phyloP scores from a whole-genome alignment of 2,888 invertebrate genomes.

The Ferdinandea cuprea region DNA sequence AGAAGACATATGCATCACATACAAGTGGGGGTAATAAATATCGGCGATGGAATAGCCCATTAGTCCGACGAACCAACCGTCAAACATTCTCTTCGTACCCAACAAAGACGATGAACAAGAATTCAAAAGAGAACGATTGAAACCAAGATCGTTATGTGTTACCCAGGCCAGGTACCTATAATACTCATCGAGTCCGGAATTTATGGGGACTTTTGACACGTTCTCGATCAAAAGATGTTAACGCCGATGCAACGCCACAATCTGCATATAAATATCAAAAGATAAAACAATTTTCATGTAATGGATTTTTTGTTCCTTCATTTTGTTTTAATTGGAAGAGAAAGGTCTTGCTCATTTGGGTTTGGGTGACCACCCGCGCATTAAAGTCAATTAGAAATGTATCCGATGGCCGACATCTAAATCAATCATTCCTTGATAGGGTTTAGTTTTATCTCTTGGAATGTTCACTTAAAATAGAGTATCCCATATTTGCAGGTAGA shows the following conservation, averaged over 20 bases:
- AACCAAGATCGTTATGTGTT: constrained; percentile 28
- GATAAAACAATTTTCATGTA: constrained; percentile 57
- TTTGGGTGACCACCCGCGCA: constrained; percentile 61
- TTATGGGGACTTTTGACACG: constrained; percentile 65
- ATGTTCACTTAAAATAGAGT: constrained; percentile 40
- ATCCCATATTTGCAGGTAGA: constrained; percentile 18
- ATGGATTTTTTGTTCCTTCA: not conserved
- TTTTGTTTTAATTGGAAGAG: not conserved
- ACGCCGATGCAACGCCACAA: constrained; percentile 41
- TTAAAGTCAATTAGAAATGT: constrained; percentile 60
- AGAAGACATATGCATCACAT: constrained; percentile 28
- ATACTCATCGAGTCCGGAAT: constrained; percentile 26
- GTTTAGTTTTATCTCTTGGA: constrained; percentile 43
- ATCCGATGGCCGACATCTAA: constrained; percentile 25
- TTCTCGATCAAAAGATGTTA: constrained; percentile 61
- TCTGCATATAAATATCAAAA: constrained; percentile 61
- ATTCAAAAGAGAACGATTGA: constrained; percentile 21
- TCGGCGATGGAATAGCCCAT: not conserved
- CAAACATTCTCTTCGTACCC: constrained; percentile 11
- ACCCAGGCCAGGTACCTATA: no score
- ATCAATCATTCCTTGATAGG: constrained; percentile 48
- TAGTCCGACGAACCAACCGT: constrained; percentile 2
- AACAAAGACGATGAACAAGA: constrained; percentile 17
- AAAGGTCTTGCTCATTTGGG: not conserved
- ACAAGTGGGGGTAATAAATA: constrained; percentile 30